phyloP scores from a whole-genome alignment of 37 sponge, comb jelly and placozoan species.

The Aplysina aerophoba region DNA sequence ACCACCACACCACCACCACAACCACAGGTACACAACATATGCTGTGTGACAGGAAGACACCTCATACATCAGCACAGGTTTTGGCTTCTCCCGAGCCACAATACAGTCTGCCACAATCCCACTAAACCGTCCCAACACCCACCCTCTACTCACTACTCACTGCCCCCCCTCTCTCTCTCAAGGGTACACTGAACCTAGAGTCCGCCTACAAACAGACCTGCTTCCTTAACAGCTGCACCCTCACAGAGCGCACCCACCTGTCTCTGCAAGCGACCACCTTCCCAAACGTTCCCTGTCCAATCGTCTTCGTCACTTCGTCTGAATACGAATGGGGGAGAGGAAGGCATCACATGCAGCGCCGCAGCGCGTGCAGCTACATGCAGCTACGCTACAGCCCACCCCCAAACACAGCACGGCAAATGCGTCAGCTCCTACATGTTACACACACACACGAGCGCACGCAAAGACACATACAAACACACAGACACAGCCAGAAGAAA shows the following conservation, averaged over 20 bases:
- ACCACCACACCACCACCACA: no score
- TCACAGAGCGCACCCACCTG: constrained; percentile 56
- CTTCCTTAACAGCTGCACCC: not conserved
- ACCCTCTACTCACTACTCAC: no score
- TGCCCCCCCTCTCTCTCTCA: no score
- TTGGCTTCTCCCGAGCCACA: no score
- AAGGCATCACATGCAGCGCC: not conserved
- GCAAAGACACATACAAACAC: not conserved
- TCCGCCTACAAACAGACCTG: no score
- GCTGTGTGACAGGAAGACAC: not conserved
- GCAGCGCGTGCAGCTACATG: not conserved
- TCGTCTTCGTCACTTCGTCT: constrained; percentile 89
- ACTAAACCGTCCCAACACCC: not conserved
- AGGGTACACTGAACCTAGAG: no score
- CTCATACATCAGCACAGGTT: not conserved
- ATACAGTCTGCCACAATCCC: not conserved
- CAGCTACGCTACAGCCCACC: not conserved
- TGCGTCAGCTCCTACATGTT: not conserved
- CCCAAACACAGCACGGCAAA: not conserved
- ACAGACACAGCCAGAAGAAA: not conserved
- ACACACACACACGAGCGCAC: not conserved
- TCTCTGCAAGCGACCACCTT: constrained; percentile 95
- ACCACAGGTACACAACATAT: no score
- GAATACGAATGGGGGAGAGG: not conserved
- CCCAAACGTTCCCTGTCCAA: constrained; percentile 99